Conservation (phyloP, 2,797 vertebrate species). For the Malurus splendens region DNA sequence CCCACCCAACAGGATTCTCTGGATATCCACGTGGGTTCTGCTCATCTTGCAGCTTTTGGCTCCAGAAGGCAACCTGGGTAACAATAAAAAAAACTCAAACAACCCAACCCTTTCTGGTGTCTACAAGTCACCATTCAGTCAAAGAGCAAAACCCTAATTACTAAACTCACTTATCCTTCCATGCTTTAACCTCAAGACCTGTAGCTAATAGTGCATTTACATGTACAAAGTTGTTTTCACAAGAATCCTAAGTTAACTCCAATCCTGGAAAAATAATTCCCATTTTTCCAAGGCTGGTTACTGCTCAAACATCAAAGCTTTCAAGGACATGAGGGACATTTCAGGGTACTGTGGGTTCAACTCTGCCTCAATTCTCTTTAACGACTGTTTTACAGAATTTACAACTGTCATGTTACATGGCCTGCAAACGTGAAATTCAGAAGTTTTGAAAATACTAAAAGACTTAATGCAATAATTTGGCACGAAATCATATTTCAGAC, state of each 20-base stretch:
- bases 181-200: neutral
- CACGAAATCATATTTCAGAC: neutral
- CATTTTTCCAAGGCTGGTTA: neutral
- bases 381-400: too few species aligned
- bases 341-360: neutral
- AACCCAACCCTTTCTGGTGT: neutral
- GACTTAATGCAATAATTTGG: neutral
- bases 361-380: neutral
- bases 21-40: neutral
- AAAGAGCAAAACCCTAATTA: neutral
- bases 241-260: accelerated
- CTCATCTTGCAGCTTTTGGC: neutral
- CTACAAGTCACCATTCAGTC: neutral
- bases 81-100: neutral
- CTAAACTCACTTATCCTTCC: neutral
- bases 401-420: accelerated
- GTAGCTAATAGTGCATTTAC: neutral
- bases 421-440: neutral
- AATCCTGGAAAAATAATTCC: neutral
- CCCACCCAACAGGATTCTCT: neutral
- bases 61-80: neutral
- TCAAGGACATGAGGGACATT: neutral
- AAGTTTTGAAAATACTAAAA: neutral
- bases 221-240: neutral
- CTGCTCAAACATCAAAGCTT: neutral